These are phyloP conservation scores for Bellardia pandia DNA, from an alignment of 2,888 invertebrate species.

Conservation along the genomic window DNA sequence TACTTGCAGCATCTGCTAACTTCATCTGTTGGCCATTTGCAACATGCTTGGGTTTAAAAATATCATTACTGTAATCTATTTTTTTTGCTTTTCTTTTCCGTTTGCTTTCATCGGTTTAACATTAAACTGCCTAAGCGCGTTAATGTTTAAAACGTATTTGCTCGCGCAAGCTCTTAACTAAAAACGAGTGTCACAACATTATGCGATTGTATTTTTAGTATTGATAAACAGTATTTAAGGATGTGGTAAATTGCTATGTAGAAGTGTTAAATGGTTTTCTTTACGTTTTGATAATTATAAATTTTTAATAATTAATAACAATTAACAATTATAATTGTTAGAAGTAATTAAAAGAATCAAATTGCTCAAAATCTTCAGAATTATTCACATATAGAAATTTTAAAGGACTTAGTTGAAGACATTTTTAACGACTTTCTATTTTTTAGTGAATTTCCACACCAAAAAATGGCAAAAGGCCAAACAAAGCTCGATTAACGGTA, in stretches of 20 bases:
- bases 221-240: constrained; percentile 25
- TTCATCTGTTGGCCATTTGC: not conserved
- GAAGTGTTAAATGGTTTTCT: constrained; percentile 36
- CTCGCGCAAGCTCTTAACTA: not conserved
- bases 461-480: no score
- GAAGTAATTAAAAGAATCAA: no score
- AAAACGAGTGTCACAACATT: constrained; percentile 12
- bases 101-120: constrained; percentile 41
- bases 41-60: constrained; percentile 8
- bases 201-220: not conserved
- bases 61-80: constrained; percentile 39
- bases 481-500: no score
- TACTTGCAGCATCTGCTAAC: not conserved
- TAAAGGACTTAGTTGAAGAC: no score
- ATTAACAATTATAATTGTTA: no score
- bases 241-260: constrained; percentile 23
- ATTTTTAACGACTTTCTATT: no score
- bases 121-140: constrained; percentile 52
- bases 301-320: no score
- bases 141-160: constrained; percentile 22
- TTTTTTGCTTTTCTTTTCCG: not conserved
- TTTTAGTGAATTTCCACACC: no score
- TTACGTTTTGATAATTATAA: constrained; percentile 1
- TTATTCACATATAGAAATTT: no score
- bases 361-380: no score